Evolutionary conservation across 2,113 vertebrate genomes (phyloP).

Genomic region (Azemiops feae): DNA sequence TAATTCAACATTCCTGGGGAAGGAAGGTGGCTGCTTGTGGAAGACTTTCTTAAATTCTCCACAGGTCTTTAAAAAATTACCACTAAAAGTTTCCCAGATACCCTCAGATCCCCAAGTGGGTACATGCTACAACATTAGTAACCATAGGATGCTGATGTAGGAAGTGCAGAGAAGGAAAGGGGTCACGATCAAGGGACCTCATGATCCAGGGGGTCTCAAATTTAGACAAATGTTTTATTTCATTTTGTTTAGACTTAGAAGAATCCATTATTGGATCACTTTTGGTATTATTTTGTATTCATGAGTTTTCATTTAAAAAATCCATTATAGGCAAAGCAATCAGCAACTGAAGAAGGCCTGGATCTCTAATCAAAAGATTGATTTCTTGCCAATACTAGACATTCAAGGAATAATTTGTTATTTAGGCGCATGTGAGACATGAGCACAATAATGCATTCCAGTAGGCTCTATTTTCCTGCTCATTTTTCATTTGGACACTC

Average conservation of each 20-base stretch:
- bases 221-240: not conserved
- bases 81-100: not conserved
- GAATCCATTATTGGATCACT: not conserved
- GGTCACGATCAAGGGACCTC: not conserved
- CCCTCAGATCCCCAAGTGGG: not conserved
- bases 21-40: not conserved
- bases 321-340: not conserved
- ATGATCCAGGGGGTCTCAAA: not conserved
- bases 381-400: not conserved
- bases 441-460: not conserved
- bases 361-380: not conserved
- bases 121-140: not conserved
- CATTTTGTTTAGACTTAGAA: not conserved
- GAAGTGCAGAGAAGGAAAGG: not conserved
- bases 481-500: not conserved
- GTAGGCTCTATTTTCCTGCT: not conserved
- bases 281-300: not conserved
- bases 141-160: not conserved
- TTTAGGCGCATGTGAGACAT: not conserved
- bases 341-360: not conserved
- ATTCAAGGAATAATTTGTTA: not conserved
- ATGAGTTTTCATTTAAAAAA: not conserved
- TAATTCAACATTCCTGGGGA: not conserved
- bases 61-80: not conserved
- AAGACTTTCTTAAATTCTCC: not conserved